Percentiles rank a stretch among this genome's conserved stretches.
Conservation (phyloP, 2,888 invertebrate genomes). For the Synergus japonicus region DNA sequence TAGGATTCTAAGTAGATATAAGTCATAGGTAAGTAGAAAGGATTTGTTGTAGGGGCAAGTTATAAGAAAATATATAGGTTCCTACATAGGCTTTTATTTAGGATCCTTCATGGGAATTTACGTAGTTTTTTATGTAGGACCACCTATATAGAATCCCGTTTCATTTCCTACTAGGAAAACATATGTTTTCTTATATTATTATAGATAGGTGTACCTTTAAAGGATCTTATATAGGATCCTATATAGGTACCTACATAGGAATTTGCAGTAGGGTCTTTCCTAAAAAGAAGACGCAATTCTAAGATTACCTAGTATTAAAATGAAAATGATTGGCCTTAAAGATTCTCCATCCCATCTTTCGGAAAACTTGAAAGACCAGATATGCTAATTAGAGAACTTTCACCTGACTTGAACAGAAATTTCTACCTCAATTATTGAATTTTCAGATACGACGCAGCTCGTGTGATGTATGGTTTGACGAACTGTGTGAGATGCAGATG, state of each 20-base stretch:
- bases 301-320: no score
- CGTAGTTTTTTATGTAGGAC: neutral
- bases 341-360: neutral
- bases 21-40: neutral
- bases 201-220: no score
- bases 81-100: neutral
- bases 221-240: no score
- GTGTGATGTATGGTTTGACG: slow-evolving; percentile 84
- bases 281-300: no score
- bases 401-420: neutral
- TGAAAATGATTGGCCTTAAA: no score
- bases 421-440: neutral
- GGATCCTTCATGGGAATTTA: neutral
- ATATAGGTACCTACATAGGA: no score
- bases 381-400: neutral
- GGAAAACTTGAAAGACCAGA: neutral
- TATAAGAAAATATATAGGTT: neutral
- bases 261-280: no score
- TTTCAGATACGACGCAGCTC: slow-evolving; percentile 82
- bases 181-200: no score
- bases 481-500: slow-evolving; percentile 82
- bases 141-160: neutral
- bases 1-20: neutral
- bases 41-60: neutral
- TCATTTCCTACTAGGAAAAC: neutral